phyloP scores from a whole-genome alignment of 37 sponge, comb jelly and placozoan species.

The Oopsacas minuta region DNA sequence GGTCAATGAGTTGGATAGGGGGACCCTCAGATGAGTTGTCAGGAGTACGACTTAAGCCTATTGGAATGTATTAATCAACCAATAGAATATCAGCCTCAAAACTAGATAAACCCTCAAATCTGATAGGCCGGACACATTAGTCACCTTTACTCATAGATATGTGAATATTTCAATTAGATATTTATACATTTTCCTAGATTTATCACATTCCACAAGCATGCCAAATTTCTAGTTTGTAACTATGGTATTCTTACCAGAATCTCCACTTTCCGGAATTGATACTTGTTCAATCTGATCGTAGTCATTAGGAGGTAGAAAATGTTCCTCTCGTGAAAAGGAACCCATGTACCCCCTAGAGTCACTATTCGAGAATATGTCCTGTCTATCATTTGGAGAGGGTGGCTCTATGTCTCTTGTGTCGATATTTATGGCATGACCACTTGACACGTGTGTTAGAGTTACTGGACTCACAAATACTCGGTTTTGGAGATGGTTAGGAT shows the following conservation, averaged over 20 bases:
- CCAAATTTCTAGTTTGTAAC: too few species aligned
- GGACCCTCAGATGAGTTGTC: not conserved
- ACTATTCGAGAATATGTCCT: not conserved
- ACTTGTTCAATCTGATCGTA: not conserved
- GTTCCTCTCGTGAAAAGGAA: slow-evolving; percentile 9
- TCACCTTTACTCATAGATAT: too few species aligned
- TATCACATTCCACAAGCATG: too few species aligned
- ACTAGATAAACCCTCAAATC: too few species aligned
- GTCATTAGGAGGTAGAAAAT: not conserved
- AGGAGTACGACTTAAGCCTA: not conserved
- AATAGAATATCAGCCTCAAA: too few species aligned
- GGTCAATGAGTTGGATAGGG: not conserved
- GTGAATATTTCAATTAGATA: too few species aligned
- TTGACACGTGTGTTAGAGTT: not conserved
- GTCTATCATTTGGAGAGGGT: not conserved
- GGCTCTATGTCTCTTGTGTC: not conserved
- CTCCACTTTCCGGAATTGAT: not conserved
- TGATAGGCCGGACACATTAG: too few species aligned
- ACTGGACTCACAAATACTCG: not conserved
- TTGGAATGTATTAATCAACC: too few species aligned
- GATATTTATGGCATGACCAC: not conserved
- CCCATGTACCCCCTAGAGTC: not conserved
- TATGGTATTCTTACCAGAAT: not conserved
- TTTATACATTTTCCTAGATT: too few species aligned
- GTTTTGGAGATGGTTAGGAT: not conserved